Base-by-base conservation (phyloP, 2,113 vertebrate species). In the Bubo scandiacus region DNA sequence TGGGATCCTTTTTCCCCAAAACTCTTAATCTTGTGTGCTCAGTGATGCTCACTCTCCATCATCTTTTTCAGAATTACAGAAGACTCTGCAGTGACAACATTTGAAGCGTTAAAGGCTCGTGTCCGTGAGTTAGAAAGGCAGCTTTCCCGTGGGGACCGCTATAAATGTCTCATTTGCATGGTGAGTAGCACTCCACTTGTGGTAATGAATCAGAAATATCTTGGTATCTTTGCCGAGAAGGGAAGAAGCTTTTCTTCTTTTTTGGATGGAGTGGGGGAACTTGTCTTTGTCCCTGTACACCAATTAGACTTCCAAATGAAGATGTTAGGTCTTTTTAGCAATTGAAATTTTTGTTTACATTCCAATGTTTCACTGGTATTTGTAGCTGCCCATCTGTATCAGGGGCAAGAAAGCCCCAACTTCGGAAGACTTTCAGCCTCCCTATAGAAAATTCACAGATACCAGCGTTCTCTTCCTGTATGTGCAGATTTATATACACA, bases 151-250 rank as follows among this genome's bases (percentile, higher is more conserved):
- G 99, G 99, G 95, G 99, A 99, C 98, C 98, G 99, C 92, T 99
- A 99, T 98, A 99, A 99, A 99, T 99, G 99, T 99, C 99, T 99
- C 98, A 99, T 99, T 98, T 99, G 99, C 98, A 99, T 99, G 99
- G 99, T 99, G 98, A 99, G 99, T 97, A 90, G 94, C 93, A 86
- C 90, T 97, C 86, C 96, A 92, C 88, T 96, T 71, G 66, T 91
- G 94, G 92, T 92, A 94, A 97, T 97, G 96, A 97, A 97, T 97
- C 92, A 97, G 94, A 96, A 95, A 96, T 91, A 88, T 92, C 91
- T 94, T 86, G 80, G 40, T 96, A 49, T 66, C 95, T 94, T 85
- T 90, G 70, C 82, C 0, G 16, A 91, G 88, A 72, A 95, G 54
- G 47, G 21, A 42, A 85, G 71, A 85, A 80, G 92, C 49, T 78